phyloP scores from a whole-genome alignment of 2,888 invertebrate genomes.

The Leucoma salicis region DNA sequence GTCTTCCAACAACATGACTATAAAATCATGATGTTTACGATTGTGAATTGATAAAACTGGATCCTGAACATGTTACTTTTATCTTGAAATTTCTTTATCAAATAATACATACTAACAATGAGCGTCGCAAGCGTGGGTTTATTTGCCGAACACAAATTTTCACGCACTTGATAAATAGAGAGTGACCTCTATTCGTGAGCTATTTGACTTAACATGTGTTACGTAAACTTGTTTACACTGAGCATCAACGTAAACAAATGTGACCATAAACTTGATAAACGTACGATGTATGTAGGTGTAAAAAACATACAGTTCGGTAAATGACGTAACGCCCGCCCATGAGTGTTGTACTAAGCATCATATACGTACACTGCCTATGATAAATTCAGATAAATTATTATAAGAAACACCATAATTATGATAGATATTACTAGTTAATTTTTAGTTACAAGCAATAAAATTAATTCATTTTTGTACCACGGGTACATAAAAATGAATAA shows the following conservation, averaged over 20 bases:
- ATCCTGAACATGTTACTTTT: no score
- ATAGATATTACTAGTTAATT: no score
- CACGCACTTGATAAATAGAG: constrained; percentile 33
- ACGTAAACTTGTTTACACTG: constrained; percentile 33
- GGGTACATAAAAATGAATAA: no score
- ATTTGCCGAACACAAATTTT: constrained; percentile 24
- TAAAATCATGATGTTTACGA: no score
- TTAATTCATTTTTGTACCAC: no score
- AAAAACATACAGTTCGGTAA: constrained; percentile 16
- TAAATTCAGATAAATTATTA: no score
- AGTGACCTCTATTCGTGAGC: constrained; percentile 31
- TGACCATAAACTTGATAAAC: constrained; percentile 49
- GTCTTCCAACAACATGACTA: no score
- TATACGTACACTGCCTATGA: constrained; percentile 5
- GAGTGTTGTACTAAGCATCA: constrained; percentile 14
- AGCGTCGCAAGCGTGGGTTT: constrained; percentile 12
- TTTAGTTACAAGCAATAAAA: no score
- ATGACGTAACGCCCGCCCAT: constrained; percentile 21
- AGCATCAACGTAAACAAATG: constrained; percentile 41
- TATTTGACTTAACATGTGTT: constrained; percentile 27
- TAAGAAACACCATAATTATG: no score
- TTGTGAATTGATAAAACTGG: no score
- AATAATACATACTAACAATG: background rate
- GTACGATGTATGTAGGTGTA: constrained; percentile 23
- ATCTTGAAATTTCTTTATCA: no score